These are phyloP conservation scores for Drosophila bunnanda DNA, from an alignment of 2,888 invertebrate genomes.

Conservation along the genomic window DNA sequence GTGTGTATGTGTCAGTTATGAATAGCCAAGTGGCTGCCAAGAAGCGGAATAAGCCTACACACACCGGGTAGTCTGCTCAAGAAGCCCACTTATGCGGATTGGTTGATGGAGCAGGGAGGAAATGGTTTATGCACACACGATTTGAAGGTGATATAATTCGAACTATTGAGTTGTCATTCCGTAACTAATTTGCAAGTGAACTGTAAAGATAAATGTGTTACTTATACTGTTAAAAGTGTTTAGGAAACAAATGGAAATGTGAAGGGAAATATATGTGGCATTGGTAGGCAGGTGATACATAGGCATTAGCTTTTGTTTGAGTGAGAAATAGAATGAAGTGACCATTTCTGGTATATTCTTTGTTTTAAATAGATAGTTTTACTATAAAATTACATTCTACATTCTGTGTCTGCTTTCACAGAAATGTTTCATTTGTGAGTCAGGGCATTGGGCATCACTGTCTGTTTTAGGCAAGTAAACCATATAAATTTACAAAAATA, in stretches of 20 bases:
- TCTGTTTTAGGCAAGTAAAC: not conserved
- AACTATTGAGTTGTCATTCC: conserved; percentile 21
- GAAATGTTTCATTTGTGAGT: too few species aligned
- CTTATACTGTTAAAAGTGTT: not conserved
- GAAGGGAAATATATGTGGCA: not conserved
- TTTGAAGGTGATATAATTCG: conserved; percentile 24
- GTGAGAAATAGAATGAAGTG: not conserved
- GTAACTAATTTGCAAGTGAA: conserved; percentile 1
- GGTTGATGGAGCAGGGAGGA: conserved; percentile 8
- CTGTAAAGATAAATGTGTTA: conserved; percentile 1
- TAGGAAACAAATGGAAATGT: not conserved
- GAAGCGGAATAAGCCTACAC: conserved; percentile 29
- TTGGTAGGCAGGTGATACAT: too few species aligned
- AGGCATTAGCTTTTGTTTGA: not conserved
- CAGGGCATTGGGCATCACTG: not conserved
- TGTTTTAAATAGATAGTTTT: too few species aligned
- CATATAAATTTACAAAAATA: too few species aligned
- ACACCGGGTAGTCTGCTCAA: not conserved
- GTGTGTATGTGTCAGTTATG: conserved; percentile 64
- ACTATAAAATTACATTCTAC: too few species aligned
- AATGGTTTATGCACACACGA: conserved; percentile 22
- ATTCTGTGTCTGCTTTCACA: too few species aligned
- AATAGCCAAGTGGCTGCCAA: conserved; percentile 70
- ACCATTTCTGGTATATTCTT: too few species aligned
- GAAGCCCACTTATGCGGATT: conserved; percentile 19